Percentiles rank a stretch among this genome's conserved stretches.
Evolutionary conservation across 2,888 invertebrate genomes (phyloP).

Genomic region (Erebia epiphron): DNA sequence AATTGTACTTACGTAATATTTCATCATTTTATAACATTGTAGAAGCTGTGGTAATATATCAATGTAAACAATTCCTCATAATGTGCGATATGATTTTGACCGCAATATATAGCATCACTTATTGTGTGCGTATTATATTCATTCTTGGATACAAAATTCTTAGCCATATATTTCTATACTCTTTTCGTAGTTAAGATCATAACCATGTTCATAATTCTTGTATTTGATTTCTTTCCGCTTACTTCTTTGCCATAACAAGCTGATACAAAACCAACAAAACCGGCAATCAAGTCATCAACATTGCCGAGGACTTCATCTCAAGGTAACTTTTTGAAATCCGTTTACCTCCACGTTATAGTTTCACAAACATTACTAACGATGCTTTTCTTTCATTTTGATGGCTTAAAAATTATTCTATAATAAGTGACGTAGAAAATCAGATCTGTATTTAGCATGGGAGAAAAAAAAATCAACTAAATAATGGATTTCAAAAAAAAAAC

Average conservation of each 20-base stretch:
- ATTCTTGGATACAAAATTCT: constrained; percentile 28
- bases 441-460: constrained; percentile 8
- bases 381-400: constrained; percentile 32
- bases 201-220: constrained; percentile 68
- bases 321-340: constrained; percentile 86
- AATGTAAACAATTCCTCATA: neutral
- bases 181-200: constrained; percentile 67
- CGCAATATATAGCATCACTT: neutral
- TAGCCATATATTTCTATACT: constrained; percentile 33
- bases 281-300: constrained; percentile 98
- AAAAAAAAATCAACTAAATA: constrained; percentile 11
- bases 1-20: too few species aligned
- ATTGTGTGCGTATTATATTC: constrained; percentile 14
- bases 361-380: constrained; percentile 26
- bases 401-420: constrained; percentile 26
- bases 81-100: neutral
- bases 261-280: constrained; percentile 97
- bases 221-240: constrained; percentile 82
- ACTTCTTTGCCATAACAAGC: constrained; percentile 86
- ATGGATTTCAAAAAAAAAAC: constrained; percentile 36
- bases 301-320: constrained; percentile 96
- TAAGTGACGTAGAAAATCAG: neutral
- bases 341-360: constrained; percentile 44
- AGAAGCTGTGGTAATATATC: too few species aligned
- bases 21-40: neutral